Percentiles rank a stretch among this genome's conserved stretches.
Evolutionary conservation across 2,888 invertebrate genomes (phyloP).

Genomic region (Plagodis dolabraria): DNA sequence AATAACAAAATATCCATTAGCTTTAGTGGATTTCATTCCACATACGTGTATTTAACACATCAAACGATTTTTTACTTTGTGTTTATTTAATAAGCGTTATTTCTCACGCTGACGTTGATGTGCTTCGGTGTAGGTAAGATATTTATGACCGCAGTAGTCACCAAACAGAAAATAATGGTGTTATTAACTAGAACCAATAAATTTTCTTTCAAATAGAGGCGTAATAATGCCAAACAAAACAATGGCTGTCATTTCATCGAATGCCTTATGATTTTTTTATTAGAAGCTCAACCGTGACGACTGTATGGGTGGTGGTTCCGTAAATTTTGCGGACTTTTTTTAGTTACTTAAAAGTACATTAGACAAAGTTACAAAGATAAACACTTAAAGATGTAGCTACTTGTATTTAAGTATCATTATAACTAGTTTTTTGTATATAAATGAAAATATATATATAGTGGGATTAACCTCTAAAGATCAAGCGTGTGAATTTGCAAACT

Average conservation of each 20-base stretch:
- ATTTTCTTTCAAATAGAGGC: constrained; percentile 58
- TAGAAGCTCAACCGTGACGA: background rate
- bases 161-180: constrained; percentile 37
- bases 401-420: too few relatives aligned
- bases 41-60: constrained; percentile 47
- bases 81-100: constrained; percentile 34
- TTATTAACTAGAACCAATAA: constrained; percentile 44
- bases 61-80: constrained; percentile 40
- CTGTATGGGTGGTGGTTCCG: constrained; percentile 24
- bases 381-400: too few relatives aligned
- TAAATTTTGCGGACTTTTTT: background rate
- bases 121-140: constrained; percentile 17
- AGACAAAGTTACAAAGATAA: too few relatives aligned
- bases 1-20: constrained; percentile 85
- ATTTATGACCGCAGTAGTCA: constrained; percentile 21
- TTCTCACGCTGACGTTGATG: constrained; percentile 16
- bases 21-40: constrained; percentile 71
- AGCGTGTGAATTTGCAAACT: too few relatives aligned
- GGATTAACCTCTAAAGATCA: too few relatives aligned
- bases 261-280: constrained; percentile 51
- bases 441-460: too few relatives aligned
- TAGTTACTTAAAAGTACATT: too few relatives aligned
- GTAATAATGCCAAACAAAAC: constrained; percentile 41
- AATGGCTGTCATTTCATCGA: constrained; percentile 52
- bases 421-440: too few relatives aligned